These are phyloP conservation scores for Mesorhabditis sp. DNA, from an alignment of 2,888 invertebrate genomes.

Conservation along the genomic window DNA sequence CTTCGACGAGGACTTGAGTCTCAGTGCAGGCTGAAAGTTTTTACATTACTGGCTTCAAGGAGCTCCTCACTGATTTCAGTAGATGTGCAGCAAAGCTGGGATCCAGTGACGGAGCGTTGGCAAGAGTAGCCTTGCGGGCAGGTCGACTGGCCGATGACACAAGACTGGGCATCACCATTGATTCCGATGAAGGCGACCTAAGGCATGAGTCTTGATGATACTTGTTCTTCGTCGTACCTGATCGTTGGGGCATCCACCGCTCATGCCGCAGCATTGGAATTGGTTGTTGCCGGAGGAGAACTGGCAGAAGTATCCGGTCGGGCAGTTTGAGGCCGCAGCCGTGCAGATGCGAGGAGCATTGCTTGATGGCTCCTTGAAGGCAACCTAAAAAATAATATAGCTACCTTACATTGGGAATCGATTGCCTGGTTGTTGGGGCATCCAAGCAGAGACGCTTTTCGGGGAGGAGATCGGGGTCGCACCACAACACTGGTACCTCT, in stretches of 20 bases:
- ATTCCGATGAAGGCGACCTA: slow-evolving; percentile 55
- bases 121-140: slow-evolving; percentile 56
- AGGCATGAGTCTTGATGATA: not conserved
- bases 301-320: slow-evolving; percentile 54
- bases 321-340: slow-evolving; percentile 51
- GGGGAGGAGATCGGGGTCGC: slow-evolving; percentile 53
- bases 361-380: slow-evolving; percentile 45
- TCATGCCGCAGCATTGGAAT: slow-evolving; percentile 55
- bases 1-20: slow-evolving; percentile 52
- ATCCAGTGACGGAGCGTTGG: slow-evolving; percentile 47
- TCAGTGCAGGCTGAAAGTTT: slow-evolving; percentile 39
- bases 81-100: slow-evolving; percentile 54
- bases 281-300: slow-evolving; percentile 50
- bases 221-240: slow-evolving; percentile 16
- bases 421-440: slow-evolving; percentile 51
- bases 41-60: not conserved
- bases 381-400: slow-evolving; percentile 21
- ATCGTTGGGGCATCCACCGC: slow-evolving; percentile 55
- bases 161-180: slow-evolving; percentile 54
- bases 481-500: slow-evolving; percentile 54
- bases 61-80: slow-evolving; percentile 27
- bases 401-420: not conserved
- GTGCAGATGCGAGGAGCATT: slow-evolving; percentile 48
- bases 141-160: slow-evolving; percentile 52
- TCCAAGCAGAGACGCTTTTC: slow-evolving; percentile 52